phyloP scores from a whole-genome alignment of 2,888 invertebrate species.

The Cordilura impudica region DNA sequence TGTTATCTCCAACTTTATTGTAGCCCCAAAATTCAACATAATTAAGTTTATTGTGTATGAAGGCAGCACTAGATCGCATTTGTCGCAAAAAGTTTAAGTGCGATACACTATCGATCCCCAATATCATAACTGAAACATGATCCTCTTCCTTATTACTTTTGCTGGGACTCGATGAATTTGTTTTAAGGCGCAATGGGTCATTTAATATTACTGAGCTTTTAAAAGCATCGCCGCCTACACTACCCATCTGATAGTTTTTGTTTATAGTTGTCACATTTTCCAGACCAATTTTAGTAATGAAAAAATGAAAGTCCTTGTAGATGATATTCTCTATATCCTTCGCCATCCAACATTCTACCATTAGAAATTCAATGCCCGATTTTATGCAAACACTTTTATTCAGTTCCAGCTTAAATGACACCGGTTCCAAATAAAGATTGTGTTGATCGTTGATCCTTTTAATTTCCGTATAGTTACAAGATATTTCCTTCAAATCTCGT shows the following conservation, averaged over 20 bases:
- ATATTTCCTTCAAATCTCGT: slow-evolving; percentile 67
- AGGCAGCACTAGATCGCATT: slow-evolving; percentile 85
- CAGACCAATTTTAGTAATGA: slow-evolving; percentile 58
- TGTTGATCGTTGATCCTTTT: slow-evolving; percentile 68
- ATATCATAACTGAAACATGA: slow-evolving; percentile 84
- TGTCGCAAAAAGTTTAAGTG: slow-evolving; percentile 90
- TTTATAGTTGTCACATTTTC: not conserved
- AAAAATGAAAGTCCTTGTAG: slow-evolving; percentile 83
- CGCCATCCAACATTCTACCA: slow-evolving; percentile 80
- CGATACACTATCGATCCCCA: slow-evolving; percentile 92
- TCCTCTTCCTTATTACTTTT: slow-evolving; percentile 30
- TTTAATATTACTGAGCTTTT: slow-evolving; percentile 43
- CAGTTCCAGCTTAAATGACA: slow-evolving; percentile 66
- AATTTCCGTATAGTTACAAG: slow-evolving; percentile 73
- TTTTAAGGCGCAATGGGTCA: not conserved
- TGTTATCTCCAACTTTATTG: slow-evolving; percentile 96
- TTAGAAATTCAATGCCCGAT: slow-evolving; percentile 82
- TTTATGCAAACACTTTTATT: slow-evolving; percentile 66
- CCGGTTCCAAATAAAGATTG: slow-evolving; percentile 65
- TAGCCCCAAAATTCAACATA: slow-evolving; percentile 90
- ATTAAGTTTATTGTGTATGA: slow-evolving; percentile 78
- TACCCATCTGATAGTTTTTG: not conserved
- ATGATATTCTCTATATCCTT: slow-evolving; percentile 77
- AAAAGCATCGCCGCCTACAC: slow-evolving; percentile 12
- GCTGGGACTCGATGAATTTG: not conserved